Base-by-base conservation (phyloP, 1,140 invertebrate species). In the Zaprionus ghesquierei region DNA sequence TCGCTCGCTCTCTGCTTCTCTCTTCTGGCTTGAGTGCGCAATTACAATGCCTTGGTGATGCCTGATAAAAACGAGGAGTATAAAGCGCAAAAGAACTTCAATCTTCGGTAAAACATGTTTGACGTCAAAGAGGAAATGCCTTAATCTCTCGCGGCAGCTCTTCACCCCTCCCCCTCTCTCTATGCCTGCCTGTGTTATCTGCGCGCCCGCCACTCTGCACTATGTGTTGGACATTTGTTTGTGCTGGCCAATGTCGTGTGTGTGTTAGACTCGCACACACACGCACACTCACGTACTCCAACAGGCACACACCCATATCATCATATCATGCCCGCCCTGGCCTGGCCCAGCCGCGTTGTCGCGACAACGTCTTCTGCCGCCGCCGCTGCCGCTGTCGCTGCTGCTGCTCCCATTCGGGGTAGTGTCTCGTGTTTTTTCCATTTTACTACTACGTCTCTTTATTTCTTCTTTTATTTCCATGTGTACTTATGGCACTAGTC, bases 91-190 rank as follows among this genome's bases (percentile, higher is more conserved):
- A 50, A 66, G 54, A 72, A 72, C 75, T 62, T 62, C 46, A 62
- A 50, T 61, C 51, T 58, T 65, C 53, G 44, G 31, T n/a, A 59
- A 51, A 86, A 76, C 76, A 79, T 75, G 76, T 86, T 78, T 77
- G 75, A 84, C 82, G 82, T 87, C 84, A 84, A 87, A 87, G 79
- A 87, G 82, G 82, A 87, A 87, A 87, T 89, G 82, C 82, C 79
- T 82, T 89, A 87, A 89, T 87, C 82, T 84, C 73, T 46, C 33
- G n/a, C n/a, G n/a, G n/a, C n/a, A n/a, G 33, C 33, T 22, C 27
- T 46, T 23, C 49, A 50, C 33, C 46, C 58, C 46, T 35, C 22
- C 23, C 15, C 29, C 18, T n/a, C 18, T 22, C 31, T 6, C 46
- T 46, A 9, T 33, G n/a, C 58, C 60, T 38, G 53, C 62, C 60